Base-by-base conservation (phyloP, 2,797 vertebrate genomes). In the Ceyx erithaca region DNA sequence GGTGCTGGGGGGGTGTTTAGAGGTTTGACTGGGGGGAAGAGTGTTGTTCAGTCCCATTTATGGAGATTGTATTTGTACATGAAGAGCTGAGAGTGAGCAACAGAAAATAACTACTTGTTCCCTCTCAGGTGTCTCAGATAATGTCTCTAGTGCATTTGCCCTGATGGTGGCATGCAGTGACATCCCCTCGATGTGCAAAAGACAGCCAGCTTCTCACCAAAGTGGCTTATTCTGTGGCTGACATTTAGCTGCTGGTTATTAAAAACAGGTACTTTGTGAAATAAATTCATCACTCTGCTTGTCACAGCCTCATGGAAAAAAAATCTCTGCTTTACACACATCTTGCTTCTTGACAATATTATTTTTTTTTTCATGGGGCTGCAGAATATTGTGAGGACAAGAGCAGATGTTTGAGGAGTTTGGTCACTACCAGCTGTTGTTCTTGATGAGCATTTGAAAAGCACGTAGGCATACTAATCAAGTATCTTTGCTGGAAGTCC, bases 391-490 rank as follows among this genome's bases (percentile, higher is more conserved):
- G 25, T 89, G 84, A 85, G 52, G 63, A 91, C 49, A 87, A 89
- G 61, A 92, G 67, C 90, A 95, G 92, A 96, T 95, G 87, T 93
- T 86, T 83, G 63, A 89, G 25, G 21, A 70, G 73, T 95, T 93
- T 80, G 41, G 94, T 93, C 92, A 91, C 76, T 92, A 54, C 85
- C 89, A 92, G 77, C 87, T 95, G 89, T 84, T 89, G 58, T 62
- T 93, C 59, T 80, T 78, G 69, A 92, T 66, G 84, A 86, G 41
- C 19, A 81, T 79, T 91, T 87, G 75, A 85, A 90, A 94, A 95
- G 85, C 92, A 95, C 37, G 33, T 95, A 96, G 90, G 66, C 81
- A 96, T 85, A 78, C 66, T 85, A 89, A 93, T 92, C 81, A 80
- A 95, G 52, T 61, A 83, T 89, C 79, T 90, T 84, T 88, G 28